Conservation (phyloP, 2,888 invertebrate genomes). For the Cephus pulcher region DNA sequence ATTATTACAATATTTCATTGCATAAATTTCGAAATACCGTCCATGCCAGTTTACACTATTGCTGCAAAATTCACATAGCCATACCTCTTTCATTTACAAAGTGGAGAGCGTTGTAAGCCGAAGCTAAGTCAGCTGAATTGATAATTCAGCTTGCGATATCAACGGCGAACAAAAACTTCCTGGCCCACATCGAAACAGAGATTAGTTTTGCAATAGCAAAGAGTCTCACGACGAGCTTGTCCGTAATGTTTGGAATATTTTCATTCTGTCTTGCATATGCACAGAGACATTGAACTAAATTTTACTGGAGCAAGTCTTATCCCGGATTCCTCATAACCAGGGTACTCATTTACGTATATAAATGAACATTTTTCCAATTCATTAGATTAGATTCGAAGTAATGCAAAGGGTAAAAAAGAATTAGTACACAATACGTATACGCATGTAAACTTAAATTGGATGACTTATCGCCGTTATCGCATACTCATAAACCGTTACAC, state of each 20-base stretch:
- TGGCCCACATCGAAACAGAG: neutral
- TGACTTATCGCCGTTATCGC: too few relatives aligned
- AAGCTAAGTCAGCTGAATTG: neutral
- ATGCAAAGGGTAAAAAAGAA: neutral
- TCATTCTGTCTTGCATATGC: neutral
- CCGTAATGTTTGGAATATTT: neutral
- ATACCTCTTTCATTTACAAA: neutral
- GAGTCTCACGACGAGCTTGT: neutral
- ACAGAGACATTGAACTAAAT: neutral
- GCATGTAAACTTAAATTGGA: neutral
- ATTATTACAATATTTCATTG: conserved; percentile 8
- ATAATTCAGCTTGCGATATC: neutral
- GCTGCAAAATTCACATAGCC: neutral
- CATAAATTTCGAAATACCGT: conserved; percentile 14
- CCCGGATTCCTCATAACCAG: neutral
- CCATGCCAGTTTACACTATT: neutral
- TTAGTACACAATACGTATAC: neutral
- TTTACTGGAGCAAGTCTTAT: neutral
- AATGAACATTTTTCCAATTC: neutral
- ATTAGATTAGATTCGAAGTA: neutral
- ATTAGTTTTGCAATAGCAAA: neutral
- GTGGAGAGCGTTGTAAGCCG: neutral
- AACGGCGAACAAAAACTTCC: neutral
- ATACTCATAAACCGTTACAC: neutral
- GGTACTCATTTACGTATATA: neutral